These are phyloP conservation scores for Volucella zonaria DNA, from an alignment of 2,888 invertebrate species.

Conservation along the genomic window DNA sequence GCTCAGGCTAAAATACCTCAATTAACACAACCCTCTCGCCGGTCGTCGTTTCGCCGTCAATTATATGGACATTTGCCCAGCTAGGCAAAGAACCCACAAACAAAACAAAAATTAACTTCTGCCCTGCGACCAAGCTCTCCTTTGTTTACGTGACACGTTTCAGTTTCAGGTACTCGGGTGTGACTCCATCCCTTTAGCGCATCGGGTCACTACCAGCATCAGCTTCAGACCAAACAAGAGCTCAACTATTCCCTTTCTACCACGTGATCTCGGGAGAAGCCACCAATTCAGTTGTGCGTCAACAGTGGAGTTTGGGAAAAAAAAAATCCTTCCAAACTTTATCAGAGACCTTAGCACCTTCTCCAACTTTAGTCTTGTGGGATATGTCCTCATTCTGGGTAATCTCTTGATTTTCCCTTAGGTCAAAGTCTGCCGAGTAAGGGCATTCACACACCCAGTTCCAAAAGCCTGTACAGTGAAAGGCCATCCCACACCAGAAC, in stretches of 20 bases:
- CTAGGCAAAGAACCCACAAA: constrained; percentile 17
- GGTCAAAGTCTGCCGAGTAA: constrained; percentile 68
- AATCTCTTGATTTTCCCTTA: constrained; percentile 67
- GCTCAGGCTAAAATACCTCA: constrained; percentile 48
- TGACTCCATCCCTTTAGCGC: constrained; percentile 2
- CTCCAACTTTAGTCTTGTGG: constrained; percentile 21
- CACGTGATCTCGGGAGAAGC: constrained; percentile 45
- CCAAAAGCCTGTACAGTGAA: not conserved
- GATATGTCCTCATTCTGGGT: constrained; percentile 56
- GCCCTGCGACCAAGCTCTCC: constrained; percentile 10
- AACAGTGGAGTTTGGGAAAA: not conserved
- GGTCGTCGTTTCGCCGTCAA: constrained; percentile 50
- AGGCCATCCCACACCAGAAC: constrained; percentile 2
- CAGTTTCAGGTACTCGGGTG: constrained; percentile 25
- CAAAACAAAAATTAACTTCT: constrained; percentile 67
- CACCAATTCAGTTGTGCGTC: constrained; percentile 43
- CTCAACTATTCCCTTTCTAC: not conserved
- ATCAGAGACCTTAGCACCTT: constrained; percentile 42
- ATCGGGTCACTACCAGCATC: constrained; percentile 25
- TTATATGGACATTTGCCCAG: constrained; percentile 67
- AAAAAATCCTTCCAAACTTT: constrained; percentile 45
- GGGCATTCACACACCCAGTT: constrained; percentile 40
- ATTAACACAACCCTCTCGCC: constrained; percentile 51
- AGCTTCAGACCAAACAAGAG: constrained; percentile 2
- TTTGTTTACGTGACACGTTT: constrained; percentile 69